These are phyloP conservation scores for Zosterops pallidus DNA, from an alignment of 2,113 vertebrate genomes.

Conservation along the genomic window DNA sequence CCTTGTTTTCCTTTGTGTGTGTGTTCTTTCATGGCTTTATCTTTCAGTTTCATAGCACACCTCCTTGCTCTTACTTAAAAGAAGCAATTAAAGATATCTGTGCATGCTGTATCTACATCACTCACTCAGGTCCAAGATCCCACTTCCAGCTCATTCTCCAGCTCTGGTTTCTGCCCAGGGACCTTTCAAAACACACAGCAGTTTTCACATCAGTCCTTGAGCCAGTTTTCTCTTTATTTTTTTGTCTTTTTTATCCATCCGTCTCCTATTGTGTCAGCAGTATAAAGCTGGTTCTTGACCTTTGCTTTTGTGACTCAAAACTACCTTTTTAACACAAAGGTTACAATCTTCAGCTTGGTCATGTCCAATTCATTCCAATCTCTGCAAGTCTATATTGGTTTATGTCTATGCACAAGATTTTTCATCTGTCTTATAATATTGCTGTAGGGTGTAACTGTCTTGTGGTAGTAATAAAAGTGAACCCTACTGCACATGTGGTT, in stretches of 20 bases:
- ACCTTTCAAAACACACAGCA: background rate
- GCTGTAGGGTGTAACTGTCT: background rate
- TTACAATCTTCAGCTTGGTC: background rate
- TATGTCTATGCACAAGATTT: background rate
- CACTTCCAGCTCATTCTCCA: background rate
- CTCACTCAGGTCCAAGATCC: background rate
- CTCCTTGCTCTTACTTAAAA: background rate
- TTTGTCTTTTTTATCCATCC: background rate
- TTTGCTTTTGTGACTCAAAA: background rate
- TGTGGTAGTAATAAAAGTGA: background rate
- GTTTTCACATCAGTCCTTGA: background rate
- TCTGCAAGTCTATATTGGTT: background rate
- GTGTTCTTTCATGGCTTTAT: background rate
- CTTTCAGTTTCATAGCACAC: background rate
- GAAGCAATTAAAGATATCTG: background rate
- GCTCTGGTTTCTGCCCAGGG: background rate
- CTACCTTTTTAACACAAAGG: background rate
- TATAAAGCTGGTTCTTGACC: background rate
- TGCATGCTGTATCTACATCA: background rate
- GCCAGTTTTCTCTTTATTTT: background rate
- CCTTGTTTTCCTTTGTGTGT: background rate
- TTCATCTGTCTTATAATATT: constrained; percentile 3
- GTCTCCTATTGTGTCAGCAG: background rate
- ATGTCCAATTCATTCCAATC: background rate
- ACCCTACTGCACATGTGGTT: background rate